Evolutionary conservation across 2,113 vertebrate species (phyloP).

Genomic region (Takifugu flavidus): DNA sequence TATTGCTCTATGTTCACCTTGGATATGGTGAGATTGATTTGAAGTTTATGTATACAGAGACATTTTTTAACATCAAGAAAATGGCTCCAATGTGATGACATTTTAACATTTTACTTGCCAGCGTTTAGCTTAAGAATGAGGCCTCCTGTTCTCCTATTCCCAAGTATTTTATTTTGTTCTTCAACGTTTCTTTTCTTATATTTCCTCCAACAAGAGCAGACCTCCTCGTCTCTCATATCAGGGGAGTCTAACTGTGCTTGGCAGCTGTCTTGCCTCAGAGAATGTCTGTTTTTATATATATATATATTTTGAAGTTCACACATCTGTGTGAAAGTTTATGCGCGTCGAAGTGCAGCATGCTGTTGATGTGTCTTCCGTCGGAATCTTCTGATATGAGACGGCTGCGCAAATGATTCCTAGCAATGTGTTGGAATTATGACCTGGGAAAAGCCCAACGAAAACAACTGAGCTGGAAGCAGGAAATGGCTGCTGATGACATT

Average conservation of each 20-base stretch:
- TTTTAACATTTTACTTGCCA: too few species aligned
- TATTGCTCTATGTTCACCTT: too few species aligned
- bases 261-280: slow-evolving; percentile 17
- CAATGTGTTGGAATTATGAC: slow-evolving; percentile 5
- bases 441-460: slow-evolving; percentile 1
- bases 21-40: too few species aligned
- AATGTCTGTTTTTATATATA: not conserved
- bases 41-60: too few species aligned
- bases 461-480: slow-evolving; percentile 1
- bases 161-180: not conserved
- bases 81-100: too few species aligned
- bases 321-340: not conserved
- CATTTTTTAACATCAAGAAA: too few species aligned
- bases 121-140: too few species aligned
- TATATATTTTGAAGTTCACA: not conserved
- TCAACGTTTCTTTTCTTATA: not conserved
- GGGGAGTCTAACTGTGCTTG: not conserved
- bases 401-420: not conserved
- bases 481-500: slow-evolving; percentile 1
- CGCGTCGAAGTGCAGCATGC: not conserved
- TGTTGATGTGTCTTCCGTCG: not conserved
- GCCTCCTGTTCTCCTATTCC: not conserved
- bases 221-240: not conserved
- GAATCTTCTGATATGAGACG: not conserved
- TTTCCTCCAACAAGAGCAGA: not conserved